Conservation (phyloP, 1,140 invertebrate species). For the Ostrea edulis region DNA sequence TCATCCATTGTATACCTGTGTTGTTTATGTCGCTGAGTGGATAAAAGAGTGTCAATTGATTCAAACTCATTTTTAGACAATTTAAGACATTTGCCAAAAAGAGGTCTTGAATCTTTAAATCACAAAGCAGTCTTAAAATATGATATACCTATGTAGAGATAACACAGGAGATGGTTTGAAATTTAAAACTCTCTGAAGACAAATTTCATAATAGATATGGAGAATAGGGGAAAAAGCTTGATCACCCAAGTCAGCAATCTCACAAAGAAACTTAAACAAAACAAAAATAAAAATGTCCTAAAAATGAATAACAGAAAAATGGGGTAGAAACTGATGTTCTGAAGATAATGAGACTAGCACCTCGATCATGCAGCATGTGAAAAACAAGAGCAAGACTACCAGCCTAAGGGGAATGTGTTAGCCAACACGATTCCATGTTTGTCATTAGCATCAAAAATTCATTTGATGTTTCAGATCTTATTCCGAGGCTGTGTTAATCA, state of each 20-base stretch:
- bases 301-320: too few relatives aligned
- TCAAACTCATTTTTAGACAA: slow-evolving; percentile 9
- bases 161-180: background rate
- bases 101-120: background rate
- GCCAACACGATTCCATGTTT: background rate
- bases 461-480: background rate
- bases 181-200: slow-evolving; percentile 3
- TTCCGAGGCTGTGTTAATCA: slow-evolving; percentile 4
- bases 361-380: background rate
- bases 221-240: background rate
- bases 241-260: background rate
- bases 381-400: background rate
- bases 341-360: too few relatives aligned
- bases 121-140: background rate
- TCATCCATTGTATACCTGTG: background rate
- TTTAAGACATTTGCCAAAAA: background rate
- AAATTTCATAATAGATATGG: background rate
- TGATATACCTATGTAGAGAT: background rate
- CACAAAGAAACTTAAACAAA: background rate
- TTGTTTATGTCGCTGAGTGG: background rate
- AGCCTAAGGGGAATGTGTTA: background rate
- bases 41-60: slow-evolving; percentile 7
- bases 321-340: too few relatives aligned
- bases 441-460: slow-evolving; percentile 33
- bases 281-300: too few relatives aligned